Evolutionary conservation across 2,797 vertebrate species (phyloP), one percentile per base, ranked within the genome.

Genomic region (Loriculus beryllinus): DNA sequence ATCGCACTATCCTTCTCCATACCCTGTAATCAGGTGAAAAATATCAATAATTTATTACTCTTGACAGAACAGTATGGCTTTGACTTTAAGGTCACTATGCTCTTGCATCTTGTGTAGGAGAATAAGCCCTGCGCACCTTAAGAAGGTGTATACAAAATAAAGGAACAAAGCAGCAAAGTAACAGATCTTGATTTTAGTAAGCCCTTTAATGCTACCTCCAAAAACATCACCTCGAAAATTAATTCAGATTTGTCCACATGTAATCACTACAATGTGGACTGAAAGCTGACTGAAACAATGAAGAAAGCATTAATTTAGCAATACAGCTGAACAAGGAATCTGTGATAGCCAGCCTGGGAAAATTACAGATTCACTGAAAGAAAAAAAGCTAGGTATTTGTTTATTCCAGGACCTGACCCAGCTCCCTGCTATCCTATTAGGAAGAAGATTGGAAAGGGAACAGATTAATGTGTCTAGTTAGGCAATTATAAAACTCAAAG

Each of bases 11-110:
- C 37, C 21, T 87, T 72, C 49, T 63, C 45, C 42, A 71, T 42
- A 75, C 20, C 20, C 65, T 59, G 37, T 39, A 76, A 88, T 14
- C 29, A 83, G 68, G 54, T 63, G 48, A 81, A 94, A 95, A 94
- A 77, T 63, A 64, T 83, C 45, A 72, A 25, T 42, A 28, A 75
- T 75, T 91, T 70, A 91, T 95, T 91, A 78, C 60, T 91, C 81
- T 71, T 83, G 92, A 96, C 95, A 94, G 87, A 92, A 91, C 87
- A 92, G 54, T 47, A 48, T 43, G 65, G 39, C 57, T 83, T 49
- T 79, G 63, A 75, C 20, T 95, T 69, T 67, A 47, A 90, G 97
- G 97, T 97, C 97, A 96, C 74, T 72, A 40, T 93, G 96, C 87
- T 96, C 94, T 77, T 57, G 54, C 1, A 2, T 94, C 93, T 85